Base-by-base conservation (phyloP, 2,888 invertebrate genomes). In the Gisinianus flammeolus region DNA sequence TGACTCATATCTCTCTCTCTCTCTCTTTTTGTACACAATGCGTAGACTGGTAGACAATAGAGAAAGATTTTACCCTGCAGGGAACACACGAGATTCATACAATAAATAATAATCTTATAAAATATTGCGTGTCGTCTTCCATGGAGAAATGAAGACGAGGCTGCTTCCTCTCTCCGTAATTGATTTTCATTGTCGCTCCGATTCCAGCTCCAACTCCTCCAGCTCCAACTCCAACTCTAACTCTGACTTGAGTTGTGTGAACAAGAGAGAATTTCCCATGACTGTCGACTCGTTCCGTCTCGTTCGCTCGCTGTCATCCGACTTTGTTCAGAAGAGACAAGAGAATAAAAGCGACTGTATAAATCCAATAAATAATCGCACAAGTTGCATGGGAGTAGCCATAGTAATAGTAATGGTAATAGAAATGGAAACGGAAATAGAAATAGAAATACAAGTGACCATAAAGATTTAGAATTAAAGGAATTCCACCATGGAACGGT, bases 111-210 rank as follows among this genome's bases (percentile, higher is more conserved):
- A n/a, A n/a, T n/a, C n/a, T n/a, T n/a, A n/a, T n/a, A n/a, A n/a
- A n/a, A n/a, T n/a, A n/a, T n/a, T n/a, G n/a, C n/a, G n/a, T n/a
- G n/a, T n/a, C n/a, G n/a, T 35, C 35, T 35, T 35, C 35, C 44
- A 44, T 6, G 19, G 44, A 44, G 44, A 56, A 24, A 56, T 56
- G 56, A 26, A 19, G 26, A 4, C 6, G n/a, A 5, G 67, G n/a
- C 31, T 67, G n/a, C 26, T 26, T 22, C 67, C n/a, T 8, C 8
- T 30, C 24, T 67, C 67, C 67, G 22, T 69, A 69, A 69, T 69
- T 69, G 69, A 69, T 69, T 69, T 69, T 69, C 22, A 69, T 69
- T 69, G 69, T 69, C 35, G 44, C 22, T 58, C 58, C 22, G 24
- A 2, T 24, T 26, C 4, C 8, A 16, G 22, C 3, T 26, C 22